phyloP scores from a whole-genome alignment of 2,113 vertebrate genomes.

The Mustela lutreola region DNA sequence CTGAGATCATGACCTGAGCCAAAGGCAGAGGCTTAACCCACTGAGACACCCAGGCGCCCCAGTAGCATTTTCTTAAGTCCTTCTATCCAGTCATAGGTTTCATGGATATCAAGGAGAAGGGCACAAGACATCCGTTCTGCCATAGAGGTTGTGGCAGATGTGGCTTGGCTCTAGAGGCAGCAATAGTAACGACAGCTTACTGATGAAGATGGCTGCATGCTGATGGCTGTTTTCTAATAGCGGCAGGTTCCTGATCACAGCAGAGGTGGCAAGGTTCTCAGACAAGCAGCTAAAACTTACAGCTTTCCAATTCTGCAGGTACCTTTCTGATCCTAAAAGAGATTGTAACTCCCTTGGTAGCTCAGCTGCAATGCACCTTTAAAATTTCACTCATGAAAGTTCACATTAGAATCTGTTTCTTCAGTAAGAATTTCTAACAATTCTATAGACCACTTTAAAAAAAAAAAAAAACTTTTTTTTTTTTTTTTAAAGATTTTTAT shows the following conservation, averaged over 20 bases:
- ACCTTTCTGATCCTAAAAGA: constrained; percentile 28
- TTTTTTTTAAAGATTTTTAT: background rate
- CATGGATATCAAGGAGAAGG: background rate
- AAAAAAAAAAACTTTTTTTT: background rate
- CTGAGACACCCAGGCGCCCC: no score
- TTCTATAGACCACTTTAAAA: background rate
- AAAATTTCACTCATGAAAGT: constrained; percentile 34
- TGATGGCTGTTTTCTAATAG: background rate
- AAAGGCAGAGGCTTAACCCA: no score
- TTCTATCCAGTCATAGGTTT: background rate
- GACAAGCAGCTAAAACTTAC: background rate
- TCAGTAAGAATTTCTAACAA: constrained; percentile 9
- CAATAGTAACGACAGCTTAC: background rate
- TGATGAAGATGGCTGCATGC: background rate
- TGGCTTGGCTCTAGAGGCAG: background rate
- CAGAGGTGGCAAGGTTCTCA: constrained; percentile 6
- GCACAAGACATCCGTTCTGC: background rate
- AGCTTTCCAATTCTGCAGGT: constrained; percentile 27
- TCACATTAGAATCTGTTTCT: background rate
- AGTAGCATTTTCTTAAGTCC: background rate
- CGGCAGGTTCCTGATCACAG: background rate
- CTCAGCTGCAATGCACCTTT: background rate
- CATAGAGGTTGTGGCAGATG: background rate
- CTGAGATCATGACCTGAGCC: no score
- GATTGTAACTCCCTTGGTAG: background rate